Percentiles rank a stretch among this genome's conserved stretches.
phyloP scores from a whole-genome alignment of 1,140 invertebrate genomes.

The Diorhabda sublineata region DNA sequence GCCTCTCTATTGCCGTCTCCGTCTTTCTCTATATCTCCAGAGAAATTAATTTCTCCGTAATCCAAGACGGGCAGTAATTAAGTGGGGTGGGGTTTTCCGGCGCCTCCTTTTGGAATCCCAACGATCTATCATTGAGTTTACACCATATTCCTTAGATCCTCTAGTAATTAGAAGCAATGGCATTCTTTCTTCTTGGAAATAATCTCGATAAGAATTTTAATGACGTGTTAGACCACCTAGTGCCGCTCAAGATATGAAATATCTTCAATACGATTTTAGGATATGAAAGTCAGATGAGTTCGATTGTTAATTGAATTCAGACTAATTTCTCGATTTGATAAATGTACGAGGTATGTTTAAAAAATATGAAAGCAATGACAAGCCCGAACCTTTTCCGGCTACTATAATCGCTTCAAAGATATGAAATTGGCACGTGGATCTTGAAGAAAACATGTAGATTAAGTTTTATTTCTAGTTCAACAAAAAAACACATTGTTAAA shows the following conservation, averaged over 20 bases:
- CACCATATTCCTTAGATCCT: constrained; percentile 30
- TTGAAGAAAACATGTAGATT: too few relatives aligned
- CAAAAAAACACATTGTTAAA: too few relatives aligned
- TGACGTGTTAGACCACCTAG: constrained; percentile 22
- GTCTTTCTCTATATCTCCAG: constrained; percentile 30
- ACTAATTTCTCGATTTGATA: too few relatives aligned
- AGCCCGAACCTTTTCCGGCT: too few relatives aligned
- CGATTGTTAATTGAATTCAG: background rate
- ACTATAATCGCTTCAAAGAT: too few relatives aligned
- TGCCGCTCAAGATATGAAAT: constrained; percentile 9
- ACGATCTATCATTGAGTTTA: constrained; percentile 45
- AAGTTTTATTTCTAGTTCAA: too few relatives aligned
- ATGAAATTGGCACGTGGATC: too few relatives aligned
- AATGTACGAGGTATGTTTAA: too few relatives aligned
- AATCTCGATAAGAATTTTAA: constrained; percentile 28
- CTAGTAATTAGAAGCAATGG: constrained; percentile 33
- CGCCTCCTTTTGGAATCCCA: constrained; percentile 38
- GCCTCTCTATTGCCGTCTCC: background rate
- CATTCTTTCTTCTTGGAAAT: constrained; percentile 30
- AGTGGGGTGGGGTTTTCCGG: constrained; percentile 29
- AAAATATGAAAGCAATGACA: too few relatives aligned
- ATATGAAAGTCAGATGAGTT: background rate
- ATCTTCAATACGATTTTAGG: constrained; percentile 4
- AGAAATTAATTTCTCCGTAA: constrained; percentile 48
- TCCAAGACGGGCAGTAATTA: constrained; percentile 48